Conservation (phyloP, 2,797 vertebrate species). For the Allobates femoralis region DNA sequence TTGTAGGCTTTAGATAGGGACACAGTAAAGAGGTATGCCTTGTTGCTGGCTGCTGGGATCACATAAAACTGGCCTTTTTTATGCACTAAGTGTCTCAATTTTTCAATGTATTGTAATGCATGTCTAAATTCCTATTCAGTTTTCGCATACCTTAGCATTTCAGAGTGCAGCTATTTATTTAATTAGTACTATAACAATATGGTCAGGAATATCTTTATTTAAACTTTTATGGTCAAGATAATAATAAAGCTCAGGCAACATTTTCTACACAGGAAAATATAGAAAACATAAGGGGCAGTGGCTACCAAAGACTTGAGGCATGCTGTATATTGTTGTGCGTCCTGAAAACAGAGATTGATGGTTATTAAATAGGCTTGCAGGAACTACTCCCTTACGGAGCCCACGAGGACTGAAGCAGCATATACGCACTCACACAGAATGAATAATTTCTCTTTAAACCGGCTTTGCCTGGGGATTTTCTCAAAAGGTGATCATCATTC, state of each 20-base stretch:
- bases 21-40: too few species aligned
- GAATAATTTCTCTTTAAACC: neutral
- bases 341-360: slow-evolving; percentile 31
- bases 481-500: slow-evolving; percentile 26
- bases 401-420: slow-evolving; percentile 7
- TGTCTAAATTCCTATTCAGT: too few species aligned
- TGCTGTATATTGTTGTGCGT: slow-evolving; percentile 11
- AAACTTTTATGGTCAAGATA: too few species aligned
- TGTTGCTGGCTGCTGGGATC: too few species aligned
- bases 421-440: slow-evolving; percentile 19
- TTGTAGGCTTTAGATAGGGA: too few species aligned
- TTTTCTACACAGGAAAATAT: slow-evolving; percentile 17
- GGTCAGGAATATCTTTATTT: too few species aligned
- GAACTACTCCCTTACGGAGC: slow-evolving; percentile 23
- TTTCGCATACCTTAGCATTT: too few species aligned
- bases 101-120: too few species aligned
- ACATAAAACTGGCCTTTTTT: too few species aligned
- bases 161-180: too few species aligned
- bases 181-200: too few species aligned
- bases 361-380: slow-evolving; percentile 30
- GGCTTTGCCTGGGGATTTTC: slow-evolving; percentile 19
- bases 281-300: slow-evolving; percentile 24
- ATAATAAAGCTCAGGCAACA: neutral
- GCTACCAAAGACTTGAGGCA: slow-evolving; percentile 28
- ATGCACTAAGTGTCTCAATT: too few species aligned